Percentiles rank a stretch among this genome's conserved stretches.
Evolutionary conservation across 1,140 invertebrate genomes (phyloP).

Genomic region (Tetramorium alpestre): DNA sequence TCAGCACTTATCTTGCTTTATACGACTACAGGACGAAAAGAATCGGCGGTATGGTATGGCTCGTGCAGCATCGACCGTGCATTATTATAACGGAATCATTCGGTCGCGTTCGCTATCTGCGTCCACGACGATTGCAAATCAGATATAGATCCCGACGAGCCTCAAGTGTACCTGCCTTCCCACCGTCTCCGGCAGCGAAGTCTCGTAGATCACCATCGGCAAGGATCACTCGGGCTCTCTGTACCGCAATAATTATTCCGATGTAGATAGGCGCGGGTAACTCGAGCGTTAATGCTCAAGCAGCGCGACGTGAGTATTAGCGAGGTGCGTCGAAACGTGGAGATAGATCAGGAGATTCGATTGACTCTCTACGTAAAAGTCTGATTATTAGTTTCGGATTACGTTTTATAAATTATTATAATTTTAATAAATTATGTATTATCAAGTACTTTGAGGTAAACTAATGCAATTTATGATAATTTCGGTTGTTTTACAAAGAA

Average conservation of each 20-base stretch:
- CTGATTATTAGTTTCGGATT: background rate
- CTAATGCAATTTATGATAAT: background rate
- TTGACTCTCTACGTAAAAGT: constrained; percentile 62
- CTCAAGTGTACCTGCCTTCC: background rate
- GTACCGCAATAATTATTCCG: constrained; percentile 83
- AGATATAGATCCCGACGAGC: constrained; percentile 4
- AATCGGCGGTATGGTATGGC: background rate
- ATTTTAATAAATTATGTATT: constrained; percentile 2
- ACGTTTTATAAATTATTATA: background rate
- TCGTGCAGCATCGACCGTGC: background rate
- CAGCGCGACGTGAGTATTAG: constrained; percentile 44
- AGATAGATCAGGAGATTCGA: constrained; percentile 81
- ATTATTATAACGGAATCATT: constrained; percentile 35
- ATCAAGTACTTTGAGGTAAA: background rate
- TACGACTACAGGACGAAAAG: constrained; percentile 1
- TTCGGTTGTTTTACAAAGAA: background rate
- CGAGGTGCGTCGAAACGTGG: constrained; percentile 58
- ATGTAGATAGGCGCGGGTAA: constrained; percentile 83
- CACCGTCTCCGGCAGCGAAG: constrained; percentile 30
- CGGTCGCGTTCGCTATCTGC: background rate
- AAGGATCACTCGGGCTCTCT: constrained; percentile 57
- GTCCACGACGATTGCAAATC: constrained; percentile 10
- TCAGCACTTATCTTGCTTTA: constrained; percentile 15
- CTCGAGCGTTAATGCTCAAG: constrained; percentile 82
- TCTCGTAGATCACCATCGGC: constrained; percentile 66